Percentiles rank a stretch among this genome's conserved stretches.
Conservation (phyloP, 2,113 vertebrate species). For the Sclerurus mexicanus region DNA sequence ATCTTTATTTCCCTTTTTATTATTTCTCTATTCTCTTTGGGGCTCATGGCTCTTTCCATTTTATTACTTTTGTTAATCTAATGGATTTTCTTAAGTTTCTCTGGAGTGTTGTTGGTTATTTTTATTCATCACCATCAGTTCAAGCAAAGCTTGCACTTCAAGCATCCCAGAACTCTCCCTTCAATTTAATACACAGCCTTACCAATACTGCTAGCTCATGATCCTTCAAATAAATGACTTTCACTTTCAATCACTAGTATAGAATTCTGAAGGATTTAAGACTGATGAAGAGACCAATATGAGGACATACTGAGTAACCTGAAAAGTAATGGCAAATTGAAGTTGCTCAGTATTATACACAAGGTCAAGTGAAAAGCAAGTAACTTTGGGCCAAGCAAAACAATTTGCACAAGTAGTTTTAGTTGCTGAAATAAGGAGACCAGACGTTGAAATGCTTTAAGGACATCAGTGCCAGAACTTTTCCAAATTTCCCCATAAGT, state of each 20-base stretch:
- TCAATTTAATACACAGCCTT: background rate
- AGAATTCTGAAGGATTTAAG: background rate
- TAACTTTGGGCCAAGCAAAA: background rate
- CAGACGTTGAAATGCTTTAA: background rate
- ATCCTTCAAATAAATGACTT: background rate
- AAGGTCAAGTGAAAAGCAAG: background rate
- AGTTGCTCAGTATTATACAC: background rate
- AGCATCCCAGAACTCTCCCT: background rate
- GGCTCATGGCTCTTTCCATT: background rate
- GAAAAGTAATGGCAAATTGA: background rate
- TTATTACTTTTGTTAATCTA: background rate
- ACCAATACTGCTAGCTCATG: background rate
- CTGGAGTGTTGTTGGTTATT: background rate
- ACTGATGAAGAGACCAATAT: background rate
- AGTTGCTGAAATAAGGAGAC: background rate
- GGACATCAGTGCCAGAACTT: background rate
- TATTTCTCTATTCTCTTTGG: background rate
- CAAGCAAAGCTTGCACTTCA: background rate
- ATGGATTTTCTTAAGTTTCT: constrained; percentile 4
- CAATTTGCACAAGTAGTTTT: background rate
- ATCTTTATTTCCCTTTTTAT: background rate
- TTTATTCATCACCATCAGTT: background rate
- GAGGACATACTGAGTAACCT: background rate
- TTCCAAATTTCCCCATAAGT: background rate
- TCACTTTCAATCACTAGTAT: background rate